These are phyloP conservation scores for Heliconius sara DNA, from an alignment of 2,888 invertebrate genomes.

Conservation along the genomic window DNA sequence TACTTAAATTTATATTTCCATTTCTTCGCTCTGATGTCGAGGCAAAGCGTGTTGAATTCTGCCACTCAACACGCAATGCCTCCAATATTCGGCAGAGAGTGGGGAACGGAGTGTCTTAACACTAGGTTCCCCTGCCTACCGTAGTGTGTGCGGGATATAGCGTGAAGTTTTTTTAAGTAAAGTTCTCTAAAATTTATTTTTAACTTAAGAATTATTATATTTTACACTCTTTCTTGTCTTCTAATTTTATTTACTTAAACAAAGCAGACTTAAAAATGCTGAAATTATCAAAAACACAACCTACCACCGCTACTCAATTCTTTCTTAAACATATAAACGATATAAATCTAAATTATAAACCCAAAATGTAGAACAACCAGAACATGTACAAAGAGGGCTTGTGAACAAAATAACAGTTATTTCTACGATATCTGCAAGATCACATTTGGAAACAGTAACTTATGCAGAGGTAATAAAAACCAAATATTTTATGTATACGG, in stretches of 20 bases:
- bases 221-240: too few relatives aligned
- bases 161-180: too few relatives aligned
- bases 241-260: neutral
- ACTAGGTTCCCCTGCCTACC: too few relatives aligned
- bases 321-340: neutral
- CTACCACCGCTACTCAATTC: neutral
- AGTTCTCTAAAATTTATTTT: too few relatives aligned
- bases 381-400: constrained; percentile 68
- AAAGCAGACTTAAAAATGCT: neutral
- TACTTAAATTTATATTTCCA: too few relatives aligned
- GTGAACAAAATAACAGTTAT: constrained; percentile 60
- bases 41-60: too few relatives aligned
- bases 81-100: too few relatives aligned
- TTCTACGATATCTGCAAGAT: constrained; percentile 35
- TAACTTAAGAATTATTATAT: too few relatives aligned
- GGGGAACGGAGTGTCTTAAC: too few relatives aligned
- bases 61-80: too few relatives aligned
- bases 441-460: constrained; percentile 53
- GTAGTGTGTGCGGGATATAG: too few relatives aligned
- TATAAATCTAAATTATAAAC: constrained; percentile 17
- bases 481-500: constrained; percentile 35
- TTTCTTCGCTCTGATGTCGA: too few relatives aligned
- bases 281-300: neutral
- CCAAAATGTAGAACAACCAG: constrained; percentile 30
- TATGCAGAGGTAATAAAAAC: constrained; percentile 51